Conservation (phyloP, 2,113 vertebrate genomes). For the Callipepla californica region DNA sequence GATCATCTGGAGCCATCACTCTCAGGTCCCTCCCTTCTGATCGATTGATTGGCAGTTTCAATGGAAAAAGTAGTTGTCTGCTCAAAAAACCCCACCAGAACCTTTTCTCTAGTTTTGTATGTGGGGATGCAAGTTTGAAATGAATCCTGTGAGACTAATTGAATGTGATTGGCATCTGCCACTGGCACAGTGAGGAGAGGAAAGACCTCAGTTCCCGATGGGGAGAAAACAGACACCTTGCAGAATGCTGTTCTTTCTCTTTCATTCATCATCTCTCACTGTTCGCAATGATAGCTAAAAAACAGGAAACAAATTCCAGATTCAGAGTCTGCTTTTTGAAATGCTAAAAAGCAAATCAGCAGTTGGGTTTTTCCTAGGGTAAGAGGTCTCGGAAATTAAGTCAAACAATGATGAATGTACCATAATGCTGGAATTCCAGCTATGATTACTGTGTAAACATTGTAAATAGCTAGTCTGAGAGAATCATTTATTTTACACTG, state of each 20-base stretch:
- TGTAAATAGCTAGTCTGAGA: slow-evolving; percentile 10
- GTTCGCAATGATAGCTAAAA: slow-evolving; percentile 24
- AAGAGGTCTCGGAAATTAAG: slow-evolving; percentile 61
- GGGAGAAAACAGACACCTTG: neutral
- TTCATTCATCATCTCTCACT: slow-evolving; percentile 45
- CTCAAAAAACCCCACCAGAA: neutral
- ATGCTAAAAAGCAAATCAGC: slow-evolving; percentile 34
- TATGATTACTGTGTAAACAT: slow-evolving; percentile 34
- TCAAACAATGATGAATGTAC: slow-evolving; percentile 44
- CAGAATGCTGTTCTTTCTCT: slow-evolving; percentile 3
- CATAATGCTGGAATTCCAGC: slow-evolving; percentile 41
- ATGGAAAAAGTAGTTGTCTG: slow-evolving; percentile 37
- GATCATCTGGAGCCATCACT: slow-evolving; percentile 39
- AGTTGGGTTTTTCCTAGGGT: neutral
- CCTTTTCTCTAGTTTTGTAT: slow-evolving; percentile 19
- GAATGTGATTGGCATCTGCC: slow-evolving; percentile 70
- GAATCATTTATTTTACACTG: slow-evolving; percentile 54
- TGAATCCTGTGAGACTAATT: slow-evolving; percentile 65
- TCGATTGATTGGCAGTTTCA: slow-evolving; percentile 64
- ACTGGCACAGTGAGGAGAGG: slow-evolving; percentile 4
- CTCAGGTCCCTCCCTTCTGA: slow-evolving; percentile 39
- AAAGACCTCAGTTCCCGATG: neutral
- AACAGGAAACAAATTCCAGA: slow-evolving; percentile 16
- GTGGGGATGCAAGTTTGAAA: slow-evolving; percentile 53
- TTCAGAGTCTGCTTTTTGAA: slow-evolving; percentile 26